Base-by-base conservation (phyloP, 2,113 vertebrate species). In the Cyrtonyx montezumae region DNA sequence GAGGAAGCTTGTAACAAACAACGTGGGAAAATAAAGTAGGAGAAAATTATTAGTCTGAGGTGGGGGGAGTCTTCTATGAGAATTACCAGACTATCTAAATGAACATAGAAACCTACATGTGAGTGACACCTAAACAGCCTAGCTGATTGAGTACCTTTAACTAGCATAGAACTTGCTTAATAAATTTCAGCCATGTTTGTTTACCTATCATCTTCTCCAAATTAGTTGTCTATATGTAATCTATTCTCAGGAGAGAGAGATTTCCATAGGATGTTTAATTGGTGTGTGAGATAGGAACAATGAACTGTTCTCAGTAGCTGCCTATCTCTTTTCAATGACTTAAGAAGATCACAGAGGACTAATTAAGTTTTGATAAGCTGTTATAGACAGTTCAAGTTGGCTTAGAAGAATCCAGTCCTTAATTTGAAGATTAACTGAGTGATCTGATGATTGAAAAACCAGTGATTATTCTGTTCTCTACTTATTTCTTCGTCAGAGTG, bases 401-500 rank as follows among this genome's bases (percentile, higher is more conserved):
- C 48, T 93, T 63, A 90, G 55, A 61, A 94, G 63, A 91, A 83
- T 19, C 17, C 11, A 65, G 3, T 22, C 18, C 8, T 69, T 84
- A 79, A 63, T 42, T 51, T 73, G 45, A 32, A 70, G 2, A 5
- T 88, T 83, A 49, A 73, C 80, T 85, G 67, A 79, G 75, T 62
- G 67, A 69, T 83, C 67, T 63, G 63, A 45, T 79, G 55, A 90
- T 18, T 83, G 76, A 91, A 90, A 74, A 74, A 73, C 66, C 42
- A 70, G 43, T 70, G 55, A 88, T 63, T 91, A 37, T 3, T 58
- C 56, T 76, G 13, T 77, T 80, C 45, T 85, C 46, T 34, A 69
- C 37, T 85, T 79, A 88, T 85, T 85, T 79, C 5, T 51, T 70
- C 77, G 51, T 85, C 71, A 87, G 37, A 80, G 49, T 34, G 82